Base-by-base conservation (phyloP, 2,113 vertebrate genomes). In the Ramphastos sulfuratus region DNA sequence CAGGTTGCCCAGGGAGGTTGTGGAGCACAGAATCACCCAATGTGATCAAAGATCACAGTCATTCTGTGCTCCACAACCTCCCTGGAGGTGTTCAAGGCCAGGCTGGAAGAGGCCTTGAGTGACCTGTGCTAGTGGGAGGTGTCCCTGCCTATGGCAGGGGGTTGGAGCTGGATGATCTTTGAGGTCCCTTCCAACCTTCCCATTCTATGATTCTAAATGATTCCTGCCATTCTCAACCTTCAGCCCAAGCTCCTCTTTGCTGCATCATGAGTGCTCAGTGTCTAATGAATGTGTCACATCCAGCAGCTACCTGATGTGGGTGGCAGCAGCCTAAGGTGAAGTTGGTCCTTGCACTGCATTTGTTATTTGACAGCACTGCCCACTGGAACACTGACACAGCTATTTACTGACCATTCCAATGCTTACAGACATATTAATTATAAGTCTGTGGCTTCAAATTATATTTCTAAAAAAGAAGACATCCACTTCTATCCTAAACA, bases 401-500 rank as follows among this genome's bases (percentile, higher is more conserved):
- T 84, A 71, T 77, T 94, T 79, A 77, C 46, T 94, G 82, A 64
- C 69, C 66, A 67, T n/a, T 70, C 48, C 77, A 90, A 79, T 46
- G 5, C 14, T 79, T 85, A 67, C 23, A 30, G 37, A 12, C 33
- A 15, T 76, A 76, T 82, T 85, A 85, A 85, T 89, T 76, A 56
- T 59, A 92, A 72, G 21, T 10, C 79, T 10, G 0, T 82, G 55
- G 7, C 37, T 85, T 92, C 60, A 80, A 82, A 71, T 46, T 74
- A 8, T 70, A 48, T 77, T 91, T 89, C 33, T 44, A n/a, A 82
- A 87, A 77, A 65, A 25, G 16, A 19, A 25, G 18, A 19, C 18
- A 52, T 80, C 77, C 1, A 85, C 80, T 93, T 89, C 69, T 80
- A 23, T 77, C 74, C 69, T 67, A 6, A 48, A 21, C 33, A 35